Evolutionary conservation across 2,113 vertebrate species (phyloP), one percentile per base, ranked within the genome.

Genomic region (Gila orcuttii): DNA sequence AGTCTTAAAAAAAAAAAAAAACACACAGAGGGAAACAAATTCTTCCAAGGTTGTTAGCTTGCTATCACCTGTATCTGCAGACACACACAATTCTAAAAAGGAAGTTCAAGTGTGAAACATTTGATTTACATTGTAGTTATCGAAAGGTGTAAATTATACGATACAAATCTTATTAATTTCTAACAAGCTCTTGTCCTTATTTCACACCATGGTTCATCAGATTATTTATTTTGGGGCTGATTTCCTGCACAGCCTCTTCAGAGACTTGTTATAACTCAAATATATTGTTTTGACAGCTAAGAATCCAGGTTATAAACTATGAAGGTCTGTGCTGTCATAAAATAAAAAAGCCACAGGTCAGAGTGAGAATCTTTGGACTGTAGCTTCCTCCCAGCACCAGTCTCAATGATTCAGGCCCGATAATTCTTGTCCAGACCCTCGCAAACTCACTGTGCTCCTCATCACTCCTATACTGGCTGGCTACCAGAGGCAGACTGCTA

Each of bases 71-170:
- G 75, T 45, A 79, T 79, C 62, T 59, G 31, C 39, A 52, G 36
- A 74, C 50, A 79, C 64, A 59, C 76, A 42, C 64, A 59, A 64
- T 28, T 85, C 76, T n/a, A 80, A 80, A 86, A 74, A 12, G 19
- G 19, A 60, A 75, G 36, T 73, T 74, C 42, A 60, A 45, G 68
- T 64, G 78, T 39, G 78, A 81, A 81, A 39, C 39, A 3, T 23
- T 1, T 2, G 47, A 74, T 42, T 69, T 80, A 33, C 21, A 47
- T 81, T 74, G 85, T 74, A 73, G 68, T 33, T 73, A 21, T n/a
- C 13, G 39, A 42, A 81, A 79, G 33, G 66, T 80, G 77, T 50
- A 81, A 86, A 86, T 74, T 81, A 81, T 71, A 57, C 85, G 0
- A 45, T 62, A 23, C 39, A 62, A 74, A 50, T 42, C 52, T 19